Base-by-base conservation (phyloP, 2,888 invertebrate genomes). In the Andrena camellia region DNA sequence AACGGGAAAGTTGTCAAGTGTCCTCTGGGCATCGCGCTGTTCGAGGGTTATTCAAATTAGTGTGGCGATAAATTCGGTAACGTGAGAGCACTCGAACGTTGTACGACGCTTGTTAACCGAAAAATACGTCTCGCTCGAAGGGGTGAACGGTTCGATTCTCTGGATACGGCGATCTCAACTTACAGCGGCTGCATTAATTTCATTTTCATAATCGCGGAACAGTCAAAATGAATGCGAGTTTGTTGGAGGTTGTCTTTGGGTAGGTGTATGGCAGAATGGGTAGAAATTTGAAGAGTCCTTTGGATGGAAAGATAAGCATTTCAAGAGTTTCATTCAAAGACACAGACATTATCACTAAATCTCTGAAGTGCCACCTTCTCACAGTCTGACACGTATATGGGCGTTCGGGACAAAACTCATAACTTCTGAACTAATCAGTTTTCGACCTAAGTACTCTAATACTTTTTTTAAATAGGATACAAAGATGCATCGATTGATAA, bases 21-120 rank as follows among this genome's bases (percentile, higher is more conserved):
- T 26, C 17, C 63, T 26, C 17, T 13, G 7, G 33, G 23, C 26
- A 48, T 64, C 23, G 52, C 42, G 63, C 17, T 20, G 13, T 23
- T 80, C 66, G 54, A 72, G 23, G 35, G 67, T 80, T 57, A 31
- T 50, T 72, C 20, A 29, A 68, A 80, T 68, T 80, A 80, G 31
- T n/a, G 33, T 23, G 42, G 54, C 48, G 13, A 59, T 23, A 63
- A 63, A 73, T 68, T 69, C 48, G 7, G 6, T 2, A 6, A 10
- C 23, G 8, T 8, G 33, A 63, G 33, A 4, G 13, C 59, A 10
- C 17, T 23, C 0, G 17, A 5, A 23, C 8, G 48, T 33, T 59
- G 31, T 20, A n/a, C 23, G 23, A 2, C n/a, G 10, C n/a, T 59
- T 60, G 5, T 17, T 69, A 48, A 5, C 17, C 33, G 7, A 3